A percentile compares a stretch with the other conserved stretches of the same genome.
Evolutionary conservation across 64 coral and sea anemone species (phyloP).

Genomic region (Actinia equina): DNA sequence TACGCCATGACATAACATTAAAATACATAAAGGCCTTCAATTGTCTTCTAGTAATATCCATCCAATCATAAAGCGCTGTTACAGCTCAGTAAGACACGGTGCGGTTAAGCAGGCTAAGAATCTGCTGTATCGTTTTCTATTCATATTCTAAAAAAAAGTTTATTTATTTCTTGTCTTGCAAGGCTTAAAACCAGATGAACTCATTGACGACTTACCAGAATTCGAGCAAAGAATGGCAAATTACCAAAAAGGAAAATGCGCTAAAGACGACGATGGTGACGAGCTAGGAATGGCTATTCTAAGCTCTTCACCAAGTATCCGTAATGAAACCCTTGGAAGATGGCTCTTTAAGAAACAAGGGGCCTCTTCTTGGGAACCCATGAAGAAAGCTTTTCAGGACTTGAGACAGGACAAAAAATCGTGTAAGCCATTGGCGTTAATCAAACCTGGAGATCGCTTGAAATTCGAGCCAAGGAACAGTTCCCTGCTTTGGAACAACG

Average conservation of each 20-base stretch:
- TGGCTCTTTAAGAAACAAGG: background rate
- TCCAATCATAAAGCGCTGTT: no score
- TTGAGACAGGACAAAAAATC: background rate
- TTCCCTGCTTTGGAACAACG: background rate
- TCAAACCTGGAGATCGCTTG: background rate
- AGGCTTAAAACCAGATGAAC: background rate
- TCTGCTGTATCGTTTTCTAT: no score
- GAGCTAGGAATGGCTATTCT: background rate
- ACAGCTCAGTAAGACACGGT: no score
- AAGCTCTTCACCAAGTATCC: background rate
- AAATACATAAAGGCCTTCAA: no score
- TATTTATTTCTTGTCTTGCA: background rate
- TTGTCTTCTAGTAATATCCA: no score
- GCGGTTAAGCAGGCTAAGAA: no score
- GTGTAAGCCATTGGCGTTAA: background rate
- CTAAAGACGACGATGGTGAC: background rate
- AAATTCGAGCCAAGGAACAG: background rate
- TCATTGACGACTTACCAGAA: background rate
- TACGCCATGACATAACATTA: no score
- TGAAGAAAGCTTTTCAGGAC: background rate
- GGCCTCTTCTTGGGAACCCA: background rate
- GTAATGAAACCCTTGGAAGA: background rate
- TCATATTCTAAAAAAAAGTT: background rate
- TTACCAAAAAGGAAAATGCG: background rate
- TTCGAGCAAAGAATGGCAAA: background rate